Percentiles rank a stretch among this genome's conserved stretches.
These are phyloP conservation scores for Plecturocebus donacophilus DNA, from an alignment of 2,113 vertebrate species.

Conservation along the genomic window DNA sequence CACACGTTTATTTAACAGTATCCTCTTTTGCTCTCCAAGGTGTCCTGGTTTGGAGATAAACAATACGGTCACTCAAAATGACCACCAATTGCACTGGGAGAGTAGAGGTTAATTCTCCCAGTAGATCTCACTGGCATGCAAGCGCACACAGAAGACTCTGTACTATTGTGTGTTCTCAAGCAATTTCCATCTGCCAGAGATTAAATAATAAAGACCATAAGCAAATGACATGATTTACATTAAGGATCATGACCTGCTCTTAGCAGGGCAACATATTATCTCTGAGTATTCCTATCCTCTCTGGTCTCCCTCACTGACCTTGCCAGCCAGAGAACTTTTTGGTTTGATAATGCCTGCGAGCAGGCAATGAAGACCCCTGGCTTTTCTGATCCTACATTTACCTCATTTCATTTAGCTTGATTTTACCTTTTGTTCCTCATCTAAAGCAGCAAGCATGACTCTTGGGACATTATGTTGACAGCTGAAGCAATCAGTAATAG, in stretches of 20 bases:
- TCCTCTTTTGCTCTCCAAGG: not conserved
- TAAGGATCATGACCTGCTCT: not conserved
- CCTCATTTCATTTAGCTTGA: conserved; percentile 22
- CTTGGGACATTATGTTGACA: conserved; percentile 23
- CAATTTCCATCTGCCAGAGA: not conserved
- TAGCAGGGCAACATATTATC: not conserved
- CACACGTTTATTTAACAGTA: not conserved
- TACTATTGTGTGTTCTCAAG: not conserved
- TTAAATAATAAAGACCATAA: not conserved
- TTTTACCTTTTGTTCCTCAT: not conserved
- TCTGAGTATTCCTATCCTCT: not conserved
- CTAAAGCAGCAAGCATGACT: conserved; percentile 2
- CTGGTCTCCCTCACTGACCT: not conserved
- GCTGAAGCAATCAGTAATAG: conserved; percentile 8
- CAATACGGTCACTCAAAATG: not conserved
- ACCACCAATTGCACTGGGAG: not conserved
- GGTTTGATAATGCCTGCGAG: not conserved
- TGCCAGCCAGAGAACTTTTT: not conserved
- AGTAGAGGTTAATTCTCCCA: not conserved
- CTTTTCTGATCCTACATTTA: conserved; percentile 14
- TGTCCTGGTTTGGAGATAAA: not conserved
- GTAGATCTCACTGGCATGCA: not conserved
- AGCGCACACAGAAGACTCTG: not conserved
- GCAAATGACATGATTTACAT: conserved; percentile 7
- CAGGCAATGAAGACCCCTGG: not conserved